Conservation (phyloP, 2,797 vertebrate genomes). For the Austrolebias charrua region DNA sequence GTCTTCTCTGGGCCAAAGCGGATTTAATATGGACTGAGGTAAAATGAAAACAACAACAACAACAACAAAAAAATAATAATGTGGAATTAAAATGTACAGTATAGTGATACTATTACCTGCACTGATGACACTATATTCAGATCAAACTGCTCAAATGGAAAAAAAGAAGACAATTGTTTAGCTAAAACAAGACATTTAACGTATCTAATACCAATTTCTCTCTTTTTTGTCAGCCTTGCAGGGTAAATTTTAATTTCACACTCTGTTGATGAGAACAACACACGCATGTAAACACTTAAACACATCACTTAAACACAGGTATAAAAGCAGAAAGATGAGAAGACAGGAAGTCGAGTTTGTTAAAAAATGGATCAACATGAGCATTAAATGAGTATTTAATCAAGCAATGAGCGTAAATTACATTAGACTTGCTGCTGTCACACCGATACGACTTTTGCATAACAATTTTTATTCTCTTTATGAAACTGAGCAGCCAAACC, state of each 20-base stretch:
- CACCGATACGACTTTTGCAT: background rate
- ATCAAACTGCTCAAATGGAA: no score
- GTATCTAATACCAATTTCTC: conserved; percentile 33
- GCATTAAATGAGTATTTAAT: conserved; percentile 54
- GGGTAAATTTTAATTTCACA: conserved; percentile 77
- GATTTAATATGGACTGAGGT: no score
- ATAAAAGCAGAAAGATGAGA: conserved; percentile 15
- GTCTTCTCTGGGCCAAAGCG: no score
- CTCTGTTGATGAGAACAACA: conserved; percentile 64
- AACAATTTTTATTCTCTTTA: conserved; percentile 13
- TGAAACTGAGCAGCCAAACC: background rate
- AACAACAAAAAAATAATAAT: no score
- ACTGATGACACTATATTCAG: no score
- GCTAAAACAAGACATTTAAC: conserved; percentile 48
- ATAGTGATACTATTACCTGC: no score
- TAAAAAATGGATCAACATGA: conserved; percentile 51
- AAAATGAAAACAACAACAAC: no score
- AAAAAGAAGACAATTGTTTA: no score
- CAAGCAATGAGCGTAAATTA: conserved; percentile 41
- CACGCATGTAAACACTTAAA: conserved; percentile 20
- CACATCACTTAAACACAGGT: conserved; percentile 52
- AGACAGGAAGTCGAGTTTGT: background rate
- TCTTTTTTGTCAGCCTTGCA: conserved; percentile 52
- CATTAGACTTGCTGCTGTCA: background rate
- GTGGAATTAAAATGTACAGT: no score